Percentiles rank a stretch among this genome's conserved stretches.
These are phyloP conservation scores for Cerceris ruficornis DNA, from an alignment of 2,888 invertebrate species.

Conservation along the genomic window DNA sequence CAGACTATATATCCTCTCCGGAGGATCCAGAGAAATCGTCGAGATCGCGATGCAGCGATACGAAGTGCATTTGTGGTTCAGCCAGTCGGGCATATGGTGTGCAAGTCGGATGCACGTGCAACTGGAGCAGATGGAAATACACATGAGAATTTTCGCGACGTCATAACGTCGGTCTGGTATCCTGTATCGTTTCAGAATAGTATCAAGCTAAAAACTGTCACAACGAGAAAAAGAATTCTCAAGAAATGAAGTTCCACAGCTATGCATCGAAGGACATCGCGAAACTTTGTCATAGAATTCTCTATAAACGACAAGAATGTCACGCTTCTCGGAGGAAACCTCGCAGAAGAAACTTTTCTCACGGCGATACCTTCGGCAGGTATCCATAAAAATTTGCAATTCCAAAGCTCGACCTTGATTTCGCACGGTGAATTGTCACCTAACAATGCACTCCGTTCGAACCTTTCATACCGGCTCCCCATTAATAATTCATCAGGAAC, in stretches of 20 bases:
- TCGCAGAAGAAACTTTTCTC: no score
- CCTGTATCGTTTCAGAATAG: no score
- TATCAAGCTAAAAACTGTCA: no score
- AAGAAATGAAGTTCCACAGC: no score
- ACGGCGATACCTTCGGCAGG: no score
- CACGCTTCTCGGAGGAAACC: no score
- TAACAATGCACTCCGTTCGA: not conserved
- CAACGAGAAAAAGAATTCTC: no score
- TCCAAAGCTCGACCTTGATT: no score
- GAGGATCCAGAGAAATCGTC: slow-evolving; percentile 50
- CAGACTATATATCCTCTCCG: slow-evolving; percentile 26
- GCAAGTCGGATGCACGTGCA: slow-evolving; percentile 24
- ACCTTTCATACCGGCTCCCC: not conserved
- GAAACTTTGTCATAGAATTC: no score
- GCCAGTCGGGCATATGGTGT: slow-evolving; percentile 40
- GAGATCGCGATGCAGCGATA: slow-evolving; percentile 52
- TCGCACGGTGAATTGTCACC: not conserved
- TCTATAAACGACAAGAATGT: no score
- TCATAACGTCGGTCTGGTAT: slow-evolving; percentile 20
- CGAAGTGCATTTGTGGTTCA: slow-evolving; percentile 8
- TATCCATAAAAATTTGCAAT: no score
- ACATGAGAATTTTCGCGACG: slow-evolving; percentile 4
- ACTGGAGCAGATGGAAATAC: slow-evolving; percentile 24
- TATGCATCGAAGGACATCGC: no score
- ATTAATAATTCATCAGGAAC: not conserved